Evolutionary conservation across 2,797 vertebrate genomes (phyloP).

Genomic region (Cichlasoma orientale): DNA sequence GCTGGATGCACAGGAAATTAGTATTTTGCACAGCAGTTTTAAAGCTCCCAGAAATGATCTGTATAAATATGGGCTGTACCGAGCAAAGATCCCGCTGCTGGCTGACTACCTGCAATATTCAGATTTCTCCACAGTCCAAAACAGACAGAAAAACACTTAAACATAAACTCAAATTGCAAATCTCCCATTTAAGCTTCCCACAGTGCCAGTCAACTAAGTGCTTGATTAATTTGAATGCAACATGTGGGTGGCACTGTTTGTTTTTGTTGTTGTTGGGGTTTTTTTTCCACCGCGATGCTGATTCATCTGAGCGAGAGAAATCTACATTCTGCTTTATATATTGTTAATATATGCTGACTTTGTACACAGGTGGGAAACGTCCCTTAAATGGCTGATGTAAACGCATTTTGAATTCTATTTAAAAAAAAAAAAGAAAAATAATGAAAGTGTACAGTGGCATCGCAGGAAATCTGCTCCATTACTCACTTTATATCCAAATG

Average conservation of each 20-base stretch:
- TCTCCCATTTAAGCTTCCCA: background rate
- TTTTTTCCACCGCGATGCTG: background rate
- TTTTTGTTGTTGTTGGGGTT: background rate
- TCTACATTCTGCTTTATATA: background rate
- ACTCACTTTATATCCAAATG: conserved; percentile 20
- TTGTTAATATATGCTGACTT: no score
- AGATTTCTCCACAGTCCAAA: background rate
- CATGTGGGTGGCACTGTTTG: background rate
- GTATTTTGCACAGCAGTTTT: conserved; percentile 5
- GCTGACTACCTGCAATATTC: conserved; percentile 4
- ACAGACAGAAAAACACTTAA: background rate
- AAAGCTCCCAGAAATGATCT: conserved; percentile 3
- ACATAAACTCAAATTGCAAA: conserved; percentile 1
- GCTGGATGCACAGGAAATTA: background rate
- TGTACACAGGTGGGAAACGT: no score
- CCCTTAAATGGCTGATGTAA: background rate
- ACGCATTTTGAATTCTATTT: background rate
- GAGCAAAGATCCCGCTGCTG: background rate
- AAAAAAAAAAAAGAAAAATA: background rate
- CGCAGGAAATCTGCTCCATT: background rate
- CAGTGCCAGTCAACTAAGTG: background rate
- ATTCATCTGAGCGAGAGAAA: background rate
- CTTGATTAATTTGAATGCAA: conserved; percentile 5
- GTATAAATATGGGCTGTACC: conserved; percentile 24
- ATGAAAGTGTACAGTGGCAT: background rate